Evolutionary conservation across 2,797 vertebrate genomes (phyloP).

Genomic region (Toxotes lorentzi): DNA sequence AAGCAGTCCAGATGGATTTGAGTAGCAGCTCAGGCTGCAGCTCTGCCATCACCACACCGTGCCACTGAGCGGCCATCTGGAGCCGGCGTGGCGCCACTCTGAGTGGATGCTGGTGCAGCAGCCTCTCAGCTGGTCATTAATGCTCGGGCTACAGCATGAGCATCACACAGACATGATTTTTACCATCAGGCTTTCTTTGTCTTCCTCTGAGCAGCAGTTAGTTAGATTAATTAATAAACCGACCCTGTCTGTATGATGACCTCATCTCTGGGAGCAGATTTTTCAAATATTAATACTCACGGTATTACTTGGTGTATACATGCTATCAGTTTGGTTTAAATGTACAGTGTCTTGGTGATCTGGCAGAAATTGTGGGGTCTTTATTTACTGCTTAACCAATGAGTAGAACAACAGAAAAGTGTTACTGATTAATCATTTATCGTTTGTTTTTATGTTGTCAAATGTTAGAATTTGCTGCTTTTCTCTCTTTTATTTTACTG

Average conservation of each 20-base stretch:
- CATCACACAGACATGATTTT: slow-evolving; percentile 16
- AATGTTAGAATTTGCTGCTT: not conserved
- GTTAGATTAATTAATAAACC: slow-evolving; percentile 11
- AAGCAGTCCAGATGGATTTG: slow-evolving; percentile 70
- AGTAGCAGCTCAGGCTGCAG: slow-evolving; percentile 48
- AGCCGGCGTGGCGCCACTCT: slow-evolving; percentile 34
- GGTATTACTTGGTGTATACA: not conserved
- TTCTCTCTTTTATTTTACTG: not conserved
- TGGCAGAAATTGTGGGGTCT: not conserved
- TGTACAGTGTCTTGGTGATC: not conserved
- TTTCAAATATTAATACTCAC: not conserved
- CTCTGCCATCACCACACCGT: slow-evolving; percentile 44
- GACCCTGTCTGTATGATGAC: slow-evolving; percentile 1
- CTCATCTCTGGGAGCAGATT: slow-evolving; percentile 5
- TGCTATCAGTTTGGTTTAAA: not conserved
- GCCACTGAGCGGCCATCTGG: slow-evolving; percentile 72
- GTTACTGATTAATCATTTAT: not conserved
- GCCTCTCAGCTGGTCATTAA: slow-evolving; percentile 47
- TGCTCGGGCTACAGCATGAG: slow-evolving; percentile 14
- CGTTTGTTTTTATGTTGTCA: not conserved
- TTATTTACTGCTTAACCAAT: not conserved
- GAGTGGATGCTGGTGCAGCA: slow-evolving; percentile 28
- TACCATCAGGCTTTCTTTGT: slow-evolving; percentile 16
- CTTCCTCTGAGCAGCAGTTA: slow-evolving; percentile 8
- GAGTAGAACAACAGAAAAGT: not conserved